Percentiles rank a stretch among this genome's conserved stretches.
Conservation (phyloP, 2,113 vertebrate species). For the Polyodon spathula region DNA sequence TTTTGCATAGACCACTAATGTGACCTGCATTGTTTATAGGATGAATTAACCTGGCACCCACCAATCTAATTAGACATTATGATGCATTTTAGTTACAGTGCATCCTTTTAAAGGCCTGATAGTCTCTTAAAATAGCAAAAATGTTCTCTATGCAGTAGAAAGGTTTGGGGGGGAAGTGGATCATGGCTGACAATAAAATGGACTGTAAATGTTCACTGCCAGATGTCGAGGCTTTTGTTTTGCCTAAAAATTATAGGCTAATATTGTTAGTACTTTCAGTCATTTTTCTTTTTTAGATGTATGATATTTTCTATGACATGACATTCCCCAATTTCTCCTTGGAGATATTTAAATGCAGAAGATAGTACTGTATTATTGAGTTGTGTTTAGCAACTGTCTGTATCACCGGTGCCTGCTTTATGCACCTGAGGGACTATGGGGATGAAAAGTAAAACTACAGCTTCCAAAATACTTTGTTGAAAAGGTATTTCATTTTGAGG, state of each 20-base stretch:
- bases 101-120: not conserved
- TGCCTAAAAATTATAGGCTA: too few relatives aligned
- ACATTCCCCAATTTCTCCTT: too few relatives aligned
- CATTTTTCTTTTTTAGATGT: too few relatives aligned
- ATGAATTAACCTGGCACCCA: conserved; percentile 23
- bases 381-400: not conserved
- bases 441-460: not conserved
- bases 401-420: not conserved
- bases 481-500: too few relatives aligned
- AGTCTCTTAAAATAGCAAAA: not conserved
- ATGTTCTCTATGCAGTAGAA: not conserved
- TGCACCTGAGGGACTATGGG: conserved; percentile 2
- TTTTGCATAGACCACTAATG: conserved; percentile 27
- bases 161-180: not conserved
- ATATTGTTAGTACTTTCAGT: too few relatives aligned
- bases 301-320: too few relatives aligned
- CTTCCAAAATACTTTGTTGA: too few relatives aligned
- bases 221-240: too few relatives aligned
- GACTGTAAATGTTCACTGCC: too few relatives aligned
- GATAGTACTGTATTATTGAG: too few relatives aligned
- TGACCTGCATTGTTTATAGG: conserved; percentile 20
- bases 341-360: too few relatives aligned
- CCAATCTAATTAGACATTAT: conserved; percentile 17
- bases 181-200: not conserved
- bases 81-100: not conserved